Conservation (phyloP, 2,888 invertebrate genomes). For the Tetranychus piercei region DNA sequence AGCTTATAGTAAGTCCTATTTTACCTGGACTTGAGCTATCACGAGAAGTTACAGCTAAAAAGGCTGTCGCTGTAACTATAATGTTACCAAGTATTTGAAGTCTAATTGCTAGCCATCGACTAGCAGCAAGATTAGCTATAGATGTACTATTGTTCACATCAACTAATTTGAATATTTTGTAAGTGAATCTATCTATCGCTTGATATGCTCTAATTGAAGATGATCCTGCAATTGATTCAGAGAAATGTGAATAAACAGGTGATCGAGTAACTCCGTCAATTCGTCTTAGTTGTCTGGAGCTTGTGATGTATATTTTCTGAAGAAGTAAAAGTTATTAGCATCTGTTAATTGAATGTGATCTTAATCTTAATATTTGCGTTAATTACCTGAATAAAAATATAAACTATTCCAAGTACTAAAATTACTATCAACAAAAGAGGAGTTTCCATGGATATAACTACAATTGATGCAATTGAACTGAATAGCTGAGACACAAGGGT, state of each 20-base stretch:
- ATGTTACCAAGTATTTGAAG: constrained; percentile 40
- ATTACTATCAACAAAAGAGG: constrained; percentile 32
- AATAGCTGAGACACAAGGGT: constrained; percentile 25
- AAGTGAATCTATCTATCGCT: constrained; percentile 32
- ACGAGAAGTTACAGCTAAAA: constrained; percentile 40
- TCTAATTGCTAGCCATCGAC: constrained; percentile 35
- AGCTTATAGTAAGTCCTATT: constrained; percentile 38
- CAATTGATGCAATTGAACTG: constrained; percentile 24
- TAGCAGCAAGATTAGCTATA: constrained; percentile 28
- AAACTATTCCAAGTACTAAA: constrained; percentile 31
- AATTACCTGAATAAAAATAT: constrained; percentile 29
- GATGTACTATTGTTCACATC: constrained; percentile 35
- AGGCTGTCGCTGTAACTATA: constrained; percentile 40
- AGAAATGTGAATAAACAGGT: constrained; percentile 42
- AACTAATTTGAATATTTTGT: constrained; percentile 35
- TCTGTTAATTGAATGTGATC: too few relatives aligned
- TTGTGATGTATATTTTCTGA: constrained; percentile 38
- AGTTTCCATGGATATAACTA: constrained; percentile 30
- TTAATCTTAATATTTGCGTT: too few relatives aligned
- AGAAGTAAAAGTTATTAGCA: too few relatives aligned
- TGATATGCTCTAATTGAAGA: constrained; percentile 32
- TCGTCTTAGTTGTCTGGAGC: constrained; percentile 40
- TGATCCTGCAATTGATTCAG: constrained; percentile 39
- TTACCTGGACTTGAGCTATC: constrained; percentile 44
- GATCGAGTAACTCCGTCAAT: constrained; percentile 40